Evolutionary conservation across 53 echinoderm and acorn worm species (phyloP).

Genomic region (Holothuria scabra): DNA sequence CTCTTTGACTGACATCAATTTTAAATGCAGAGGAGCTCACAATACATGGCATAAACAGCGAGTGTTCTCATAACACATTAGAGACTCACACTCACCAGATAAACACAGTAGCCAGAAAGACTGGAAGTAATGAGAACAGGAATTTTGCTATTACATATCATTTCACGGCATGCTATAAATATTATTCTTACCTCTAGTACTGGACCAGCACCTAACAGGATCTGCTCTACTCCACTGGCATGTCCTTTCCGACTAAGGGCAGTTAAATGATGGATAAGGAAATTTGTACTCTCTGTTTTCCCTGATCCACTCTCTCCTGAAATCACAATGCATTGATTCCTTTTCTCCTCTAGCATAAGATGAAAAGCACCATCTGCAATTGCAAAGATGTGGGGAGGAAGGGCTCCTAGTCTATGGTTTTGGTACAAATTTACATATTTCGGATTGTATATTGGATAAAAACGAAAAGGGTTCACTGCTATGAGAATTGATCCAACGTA

Average conservation of each 20-base stretch:
- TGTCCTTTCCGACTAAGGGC: slow-evolving; percentile 95
- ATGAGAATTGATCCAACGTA: slow-evolving; percentile 98
- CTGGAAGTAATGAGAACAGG: no score
- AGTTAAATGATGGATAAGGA: slow-evolving; percentile 93
- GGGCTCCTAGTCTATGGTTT: slow-evolving; percentile 91
- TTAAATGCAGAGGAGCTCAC: no score
- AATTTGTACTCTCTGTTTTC: slow-evolving; percentile 96
- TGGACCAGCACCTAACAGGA: slow-evolving; percentile 95
- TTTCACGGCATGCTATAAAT: no score
- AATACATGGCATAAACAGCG: no score
- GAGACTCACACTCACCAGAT: no score
- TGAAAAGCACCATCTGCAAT: slow-evolving; percentile 97
- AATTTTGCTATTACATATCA: no score
- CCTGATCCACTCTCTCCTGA: slow-evolving; percentile 99
- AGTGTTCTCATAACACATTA: no score
- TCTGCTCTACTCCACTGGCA: slow-evolving; percentile 97
- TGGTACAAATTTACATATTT: slow-evolving; percentile 98
- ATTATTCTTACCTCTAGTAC: slow-evolving; percentile 91
- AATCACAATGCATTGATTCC: slow-evolving; percentile 95
- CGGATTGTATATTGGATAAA: slow-evolving; percentile 95
- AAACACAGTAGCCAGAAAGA: no score
- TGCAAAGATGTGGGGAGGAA: slow-evolving; percentile 98
- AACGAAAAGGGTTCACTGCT: slow-evolving; percentile 91
- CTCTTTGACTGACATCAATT: no score
- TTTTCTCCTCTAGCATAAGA: slow-evolving; percentile 93